A percentile compares a stretch with the other conserved stretches of the same genome.
Conservation (phyloP, 2,888 invertebrate genomes). For the Sisyra nigra region DNA sequence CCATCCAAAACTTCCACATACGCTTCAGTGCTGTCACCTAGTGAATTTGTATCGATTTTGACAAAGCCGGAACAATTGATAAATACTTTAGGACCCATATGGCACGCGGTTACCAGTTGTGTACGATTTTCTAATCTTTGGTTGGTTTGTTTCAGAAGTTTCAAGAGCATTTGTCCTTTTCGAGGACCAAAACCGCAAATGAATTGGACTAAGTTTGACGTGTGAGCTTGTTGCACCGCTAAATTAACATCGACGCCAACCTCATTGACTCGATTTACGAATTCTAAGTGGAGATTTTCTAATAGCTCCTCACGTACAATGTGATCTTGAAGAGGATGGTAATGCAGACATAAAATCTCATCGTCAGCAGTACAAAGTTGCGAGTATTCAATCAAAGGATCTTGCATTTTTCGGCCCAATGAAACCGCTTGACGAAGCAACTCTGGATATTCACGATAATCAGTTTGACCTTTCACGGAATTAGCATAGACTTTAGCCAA, state of each 20-base stretch:
- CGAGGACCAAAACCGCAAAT: constrained; percentile 93
- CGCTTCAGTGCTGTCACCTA: constrained; percentile 87
- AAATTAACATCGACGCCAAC: constrained; percentile 95
- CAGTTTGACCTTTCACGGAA: constrained; percentile 69
- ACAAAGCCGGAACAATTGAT: constrained; percentile 99
- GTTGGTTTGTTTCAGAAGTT: constrained; percentile 79
- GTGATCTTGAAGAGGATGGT: constrained; percentile 74
- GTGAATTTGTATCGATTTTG: constrained; percentile 90
- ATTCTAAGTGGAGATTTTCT: constrained; percentile 74
- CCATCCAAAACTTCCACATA: constrained; percentile 94
- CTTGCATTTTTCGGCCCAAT: constrained; percentile 80
- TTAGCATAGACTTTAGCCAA: constrained; percentile 84
- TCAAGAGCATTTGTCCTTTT: constrained; percentile 76
- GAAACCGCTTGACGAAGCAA: constrained; percentile 86
- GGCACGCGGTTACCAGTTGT: constrained; percentile 86
- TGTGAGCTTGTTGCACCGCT: constrained; percentile 77
- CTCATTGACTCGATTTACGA: constrained; percentile 91
- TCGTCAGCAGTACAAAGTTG: constrained; percentile 93
- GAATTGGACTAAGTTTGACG: constrained; percentile 83
- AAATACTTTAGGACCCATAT: constrained; percentile 97
- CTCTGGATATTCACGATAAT: constrained; percentile 87
- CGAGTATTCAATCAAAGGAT: constrained; percentile 90
- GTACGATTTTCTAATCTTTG: constrained; percentile 87
- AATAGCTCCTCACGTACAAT: constrained; percentile 70
- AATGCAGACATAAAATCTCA: constrained; percentile 87